phyloP scores from a whole-genome alignment of 2,113 vertebrate species.

The Charadrius vociferus region DNA sequence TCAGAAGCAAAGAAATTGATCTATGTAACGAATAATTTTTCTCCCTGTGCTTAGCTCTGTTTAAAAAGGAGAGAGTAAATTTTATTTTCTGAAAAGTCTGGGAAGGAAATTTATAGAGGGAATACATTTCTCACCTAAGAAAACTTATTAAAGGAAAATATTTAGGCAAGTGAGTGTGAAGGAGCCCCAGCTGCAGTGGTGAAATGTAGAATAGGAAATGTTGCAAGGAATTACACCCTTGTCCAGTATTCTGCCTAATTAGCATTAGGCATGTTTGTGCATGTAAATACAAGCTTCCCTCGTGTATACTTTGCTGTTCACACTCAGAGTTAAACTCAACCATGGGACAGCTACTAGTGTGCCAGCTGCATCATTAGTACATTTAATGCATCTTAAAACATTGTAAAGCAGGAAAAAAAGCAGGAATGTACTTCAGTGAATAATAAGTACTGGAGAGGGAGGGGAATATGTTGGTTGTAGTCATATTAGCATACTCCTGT shows the following conservation, averaged over 20 bases:
- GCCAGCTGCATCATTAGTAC: background rate
- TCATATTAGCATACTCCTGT: background rate
- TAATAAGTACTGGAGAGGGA: background rate
- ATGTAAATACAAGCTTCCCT: background rate
- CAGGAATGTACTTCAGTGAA: background rate
- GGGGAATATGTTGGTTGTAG: background rate
- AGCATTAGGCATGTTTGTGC: background rate
- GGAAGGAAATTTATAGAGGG: background rate
- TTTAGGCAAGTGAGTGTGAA: background rate
- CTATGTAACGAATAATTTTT: background rate
- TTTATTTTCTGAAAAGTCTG: background rate
- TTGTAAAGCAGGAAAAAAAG: background rate
- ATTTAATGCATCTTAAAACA: background rate
- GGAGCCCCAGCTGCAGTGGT: background rate
- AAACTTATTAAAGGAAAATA: background rate
- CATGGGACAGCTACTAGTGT: background rate
- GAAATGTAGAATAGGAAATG: background rate
- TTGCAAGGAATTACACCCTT: background rate
- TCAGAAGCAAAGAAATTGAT: background rate
- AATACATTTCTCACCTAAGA: background rate
- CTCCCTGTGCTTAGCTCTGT: background rate
- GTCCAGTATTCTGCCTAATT: background rate
- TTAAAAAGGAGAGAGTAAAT: background rate
- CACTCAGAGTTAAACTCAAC: background rate
- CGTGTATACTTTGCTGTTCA: background rate